These are phyloP conservation scores for Latrodectus geometricus DNA, from an alignment of 1,140 invertebrate genomes.

Conservation along the genomic window DNA sequence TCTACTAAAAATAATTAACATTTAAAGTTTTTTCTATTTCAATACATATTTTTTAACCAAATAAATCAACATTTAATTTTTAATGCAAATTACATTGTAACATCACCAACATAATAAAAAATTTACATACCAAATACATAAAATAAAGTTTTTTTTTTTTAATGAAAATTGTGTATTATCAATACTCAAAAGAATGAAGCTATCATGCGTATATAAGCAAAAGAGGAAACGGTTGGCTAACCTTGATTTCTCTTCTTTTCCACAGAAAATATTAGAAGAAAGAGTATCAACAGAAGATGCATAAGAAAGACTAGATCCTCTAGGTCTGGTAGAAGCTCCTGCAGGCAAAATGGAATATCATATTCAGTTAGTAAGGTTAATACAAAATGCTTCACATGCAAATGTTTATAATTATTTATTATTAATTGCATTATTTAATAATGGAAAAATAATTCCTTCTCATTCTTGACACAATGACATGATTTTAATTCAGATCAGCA, in stretches of 20 bases:
- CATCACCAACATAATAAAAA: no score
- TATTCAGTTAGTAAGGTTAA: slow-evolving; percentile 1
- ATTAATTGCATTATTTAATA: not conserved
- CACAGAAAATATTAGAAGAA: slow-evolving; percentile 22
- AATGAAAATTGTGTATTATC: not conserved
- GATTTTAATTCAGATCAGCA: no score
- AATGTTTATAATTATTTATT: not conserved
- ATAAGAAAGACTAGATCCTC: slow-evolving; percentile 53
- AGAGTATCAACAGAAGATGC: slow-evolving; percentile 28
- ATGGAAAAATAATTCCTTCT: no score
- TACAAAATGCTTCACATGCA: not conserved
- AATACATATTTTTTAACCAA: no score
- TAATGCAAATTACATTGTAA: no score
- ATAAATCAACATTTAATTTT: no score
- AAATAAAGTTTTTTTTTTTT: no score
- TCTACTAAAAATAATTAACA: no score
- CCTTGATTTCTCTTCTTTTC: slow-evolving; percentile 48
- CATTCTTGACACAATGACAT: no score
- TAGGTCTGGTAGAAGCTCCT: slow-evolving; percentile 29
- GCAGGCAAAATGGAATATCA: slow-evolving; percentile 38
- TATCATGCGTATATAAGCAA: not conserved
- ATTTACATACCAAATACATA: no score
- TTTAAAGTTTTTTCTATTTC: no score
- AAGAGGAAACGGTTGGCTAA: slow-evolving; percentile 3
- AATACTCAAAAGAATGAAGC: not conserved